These are phyloP conservation scores for Agraylea sexmaculata DNA, from an alignment of 1,140 invertebrate genomes.

Conservation along the genomic window DNA sequence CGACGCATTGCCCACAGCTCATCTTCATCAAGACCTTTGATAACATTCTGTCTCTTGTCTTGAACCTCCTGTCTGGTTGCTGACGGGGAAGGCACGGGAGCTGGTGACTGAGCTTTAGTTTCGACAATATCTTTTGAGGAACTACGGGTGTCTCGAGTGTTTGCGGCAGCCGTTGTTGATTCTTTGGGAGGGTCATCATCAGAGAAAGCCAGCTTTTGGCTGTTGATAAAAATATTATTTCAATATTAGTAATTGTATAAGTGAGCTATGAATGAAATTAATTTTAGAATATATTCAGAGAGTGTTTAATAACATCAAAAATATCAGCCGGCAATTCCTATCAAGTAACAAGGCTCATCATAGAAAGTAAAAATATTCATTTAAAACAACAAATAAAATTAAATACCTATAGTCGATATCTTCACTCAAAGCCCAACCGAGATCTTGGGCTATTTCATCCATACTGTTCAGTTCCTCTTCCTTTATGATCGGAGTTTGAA, in stretches of 20 bases:
- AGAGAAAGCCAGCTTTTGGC: constrained; percentile 86
- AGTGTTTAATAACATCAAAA: not conserved
- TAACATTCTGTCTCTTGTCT: not conserved
- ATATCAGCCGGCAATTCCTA: not conserved
- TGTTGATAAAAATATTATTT: constrained; percentile 25
- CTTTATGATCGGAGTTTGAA: constrained; percentile 71
- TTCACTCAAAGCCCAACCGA: constrained; percentile 82
- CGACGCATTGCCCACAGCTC: constrained; percentile 14
- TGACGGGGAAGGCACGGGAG: not conserved
- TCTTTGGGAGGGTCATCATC: constrained; percentile 63
- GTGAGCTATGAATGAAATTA: not conserved
- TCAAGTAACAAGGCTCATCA: too few relatives aligned
- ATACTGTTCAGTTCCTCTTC: constrained; percentile 85
- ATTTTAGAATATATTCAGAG: not conserved
- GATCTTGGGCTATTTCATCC: constrained; percentile 80
- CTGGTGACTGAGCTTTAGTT: constrained; percentile 5
- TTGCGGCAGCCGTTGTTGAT: not conserved
- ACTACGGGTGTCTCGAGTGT: constrained; percentile 1
- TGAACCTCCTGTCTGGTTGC: not conserved
- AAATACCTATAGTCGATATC: constrained; percentile 86
- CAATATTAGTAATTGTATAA: not conserved
- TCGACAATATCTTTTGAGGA: constrained; percentile 4
- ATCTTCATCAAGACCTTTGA: constrained; percentile 16
- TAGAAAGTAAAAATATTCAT: constrained; percentile 1
- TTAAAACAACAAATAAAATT: constrained; percentile 1